These are phyloP conservation scores for Pseudomyrmex cubaensis DNA, from an alignment of 1,140 invertebrate genomes.

Conservation along the genomic window DNA sequence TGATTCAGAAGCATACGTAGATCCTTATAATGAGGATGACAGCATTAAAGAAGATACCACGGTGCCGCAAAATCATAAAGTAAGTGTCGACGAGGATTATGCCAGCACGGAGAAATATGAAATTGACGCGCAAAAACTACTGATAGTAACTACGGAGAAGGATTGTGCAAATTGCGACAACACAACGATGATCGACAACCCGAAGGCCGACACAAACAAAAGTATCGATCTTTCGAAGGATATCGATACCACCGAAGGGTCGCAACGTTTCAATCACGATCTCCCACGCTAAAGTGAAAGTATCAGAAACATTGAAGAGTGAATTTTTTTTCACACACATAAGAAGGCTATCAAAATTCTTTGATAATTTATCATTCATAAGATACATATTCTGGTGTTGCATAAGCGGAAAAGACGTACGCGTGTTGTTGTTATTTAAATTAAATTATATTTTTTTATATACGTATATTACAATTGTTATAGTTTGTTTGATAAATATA, in stretches of 20 bases:
- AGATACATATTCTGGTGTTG: background rate
- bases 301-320: background rate
- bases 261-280: conserved; percentile 74
- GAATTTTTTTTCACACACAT: too few species aligned
- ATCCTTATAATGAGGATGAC: conserved; percentile 15
- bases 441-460: conserved; percentile 8
- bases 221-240: conserved; percentile 39
- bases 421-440: background rate
- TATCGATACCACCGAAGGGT: conserved; percentile 72
- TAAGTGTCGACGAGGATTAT: conserved; percentile 61
- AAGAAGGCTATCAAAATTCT: background rate
- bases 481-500: conserved; percentile 26
- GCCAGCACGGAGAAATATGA: conserved; percentile 62
- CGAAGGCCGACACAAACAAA: background rate
- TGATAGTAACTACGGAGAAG: conserved; percentile 42
- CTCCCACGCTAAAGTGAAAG: conserved; percentile 60
- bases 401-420: background rate
- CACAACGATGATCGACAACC: background rate
- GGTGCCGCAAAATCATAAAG: conserved; percentile 57
- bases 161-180: conserved; percentile 34
- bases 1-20: background rate
- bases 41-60: conserved; percentile 15
- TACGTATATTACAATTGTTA: background rate
- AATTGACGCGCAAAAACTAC: conserved; percentile 59
- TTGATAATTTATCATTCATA: too few species aligned